Evolutionary conservation across 2,888 invertebrate genomes (phyloP), one percentile per base, ranked within the genome.

Genomic region (Ypsolopha sequella): DNA sequence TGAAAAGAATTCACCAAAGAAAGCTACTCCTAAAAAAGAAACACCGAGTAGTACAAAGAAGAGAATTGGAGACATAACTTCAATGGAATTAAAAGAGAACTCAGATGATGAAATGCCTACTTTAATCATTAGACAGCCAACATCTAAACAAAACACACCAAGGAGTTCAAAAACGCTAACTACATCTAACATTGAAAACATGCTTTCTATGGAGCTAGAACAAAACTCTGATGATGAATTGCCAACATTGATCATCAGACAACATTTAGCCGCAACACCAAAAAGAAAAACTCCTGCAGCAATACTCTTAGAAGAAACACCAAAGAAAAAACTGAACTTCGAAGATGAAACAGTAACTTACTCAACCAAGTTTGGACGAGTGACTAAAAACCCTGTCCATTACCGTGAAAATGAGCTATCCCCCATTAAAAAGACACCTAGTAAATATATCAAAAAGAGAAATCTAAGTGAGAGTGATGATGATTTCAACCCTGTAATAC

Each of bases 51-150:
- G 24, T 24, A 24, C 61, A 34, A 59, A 51, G 9, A 51, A 47
- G 51, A 61, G 63, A 13, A 33, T 56, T 1, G n/a, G 6, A 56
- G 76, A 81, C 41, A 57, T 75, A 36, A 54, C 82, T 1, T 71
- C 72, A 54, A 76, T 81, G 78, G 81, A 82, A 55, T 58, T 85
- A 2, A 68, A 75, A 58, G 82, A 82, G 58, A 80, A 75, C 53
- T 81, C 82, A 6, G 81, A 81, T 61, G 80, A 82, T 24, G 85
- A 86, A 36, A 55, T 87, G 2, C 84, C 85, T n/a, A 82, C 80
- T 7, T 60, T 86, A 7, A 76, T 85, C 6, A 85, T 84, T 48
- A 72, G 76, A 51, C 71, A 80, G 41, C 10, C 38, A 54, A 55
- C 44, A 52, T 52, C 48, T 52, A 54, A 53, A 48, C 55, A 35